Evolutionary conservation across 1,140 invertebrate species (phyloP), one percentile per base, ranked within the genome.

Genomic region (Macrocentrus cingulum): DNA sequence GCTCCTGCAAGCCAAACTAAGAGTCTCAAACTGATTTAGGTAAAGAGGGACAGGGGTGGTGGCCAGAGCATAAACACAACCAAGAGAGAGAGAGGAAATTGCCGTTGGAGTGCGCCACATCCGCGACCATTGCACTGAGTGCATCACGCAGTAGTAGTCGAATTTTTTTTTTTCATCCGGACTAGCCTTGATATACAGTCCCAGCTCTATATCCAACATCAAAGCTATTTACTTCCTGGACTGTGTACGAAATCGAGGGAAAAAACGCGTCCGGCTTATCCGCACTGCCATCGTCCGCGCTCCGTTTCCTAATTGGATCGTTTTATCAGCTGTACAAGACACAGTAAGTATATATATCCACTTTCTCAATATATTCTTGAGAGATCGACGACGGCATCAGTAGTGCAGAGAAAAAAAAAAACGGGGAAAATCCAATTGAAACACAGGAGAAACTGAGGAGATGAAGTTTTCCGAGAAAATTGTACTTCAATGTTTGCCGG

Each of bases 241-340:
- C 15, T 2, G 4, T 29, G 22, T 32, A 42, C 32, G 19, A 56
- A 39, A 54, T 23, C 42, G n/a, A n/a, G 22, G n/a, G 15, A 51
- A 51, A 20, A 18, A 37, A 36, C 18, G 50, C 15, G 15, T 41
- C 48, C 63, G 62, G 71, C 71, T 65, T 70, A 66, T 57, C 66
- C 60, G 70, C 72, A n/a, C n/a, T n/a, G n/a, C n/a, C n/a, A n/a
- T 74, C 66, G 70, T 72, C 68, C 67, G 67, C 66, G 67, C 66
- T 66, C 56, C 54, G 61, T 64, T 66, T 67, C 67, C 69, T 72
- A 74, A 74, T 72, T 74, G 68, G 66, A 72, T 69, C 70, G 70
- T 60, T 74, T 69, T 72, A 68, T 15, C 36, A 39, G 4, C 36
- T 13, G 15, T 39, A n/a, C 11, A 13, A n/a, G 7, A 39, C 36